phyloP scores from a whole-genome alignment of 2,888 invertebrate species.

The Tachystola acroxantha region DNA sequence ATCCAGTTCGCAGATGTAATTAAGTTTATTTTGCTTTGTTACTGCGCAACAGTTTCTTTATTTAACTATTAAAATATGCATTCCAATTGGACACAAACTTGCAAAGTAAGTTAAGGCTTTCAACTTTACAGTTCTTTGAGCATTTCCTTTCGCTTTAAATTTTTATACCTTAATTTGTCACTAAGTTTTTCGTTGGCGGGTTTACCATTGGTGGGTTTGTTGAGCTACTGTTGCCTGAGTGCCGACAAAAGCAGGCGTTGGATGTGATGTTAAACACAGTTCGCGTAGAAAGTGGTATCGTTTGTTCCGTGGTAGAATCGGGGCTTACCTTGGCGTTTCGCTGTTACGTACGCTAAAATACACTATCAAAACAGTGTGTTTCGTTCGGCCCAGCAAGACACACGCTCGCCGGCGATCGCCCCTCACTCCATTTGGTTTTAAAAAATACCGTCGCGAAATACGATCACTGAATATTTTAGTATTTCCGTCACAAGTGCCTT shows the following conservation, averaged over 20 bases:
- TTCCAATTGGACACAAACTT: constrained; percentile 2
- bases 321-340: constrained; percentile 63
- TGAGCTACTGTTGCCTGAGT: not conserved
- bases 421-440: constrained; percentile 16
- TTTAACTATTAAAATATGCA: not conserved
- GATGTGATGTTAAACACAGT: constrained; percentile 25
- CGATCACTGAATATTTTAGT: constrained; percentile 13
- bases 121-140: constrained; percentile 31
- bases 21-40: no score
- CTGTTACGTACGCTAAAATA: constrained; percentile 68
- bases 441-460: constrained; percentile 25
- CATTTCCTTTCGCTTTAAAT: constrained; percentile 28
- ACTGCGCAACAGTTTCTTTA: not conserved
- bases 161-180: constrained; percentile 10
- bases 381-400: constrained; percentile 38
- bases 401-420: constrained; percentile 37
- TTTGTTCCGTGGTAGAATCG: constrained; percentile 39
- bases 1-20: no score
- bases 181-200: not conserved
- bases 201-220: constrained; percentile 1
- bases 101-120: constrained; percentile 41
- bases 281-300: constrained; percentile 38
- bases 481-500: constrained; percentile 31
- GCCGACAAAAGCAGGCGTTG: constrained; percentile 33
- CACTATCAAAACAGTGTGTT: constrained; percentile 73